Evolutionary conservation across 1,140 invertebrate genomes (phyloP), one percentile per base, ranked within the genome.

Genomic region (Caerostris darwini): DNA sequence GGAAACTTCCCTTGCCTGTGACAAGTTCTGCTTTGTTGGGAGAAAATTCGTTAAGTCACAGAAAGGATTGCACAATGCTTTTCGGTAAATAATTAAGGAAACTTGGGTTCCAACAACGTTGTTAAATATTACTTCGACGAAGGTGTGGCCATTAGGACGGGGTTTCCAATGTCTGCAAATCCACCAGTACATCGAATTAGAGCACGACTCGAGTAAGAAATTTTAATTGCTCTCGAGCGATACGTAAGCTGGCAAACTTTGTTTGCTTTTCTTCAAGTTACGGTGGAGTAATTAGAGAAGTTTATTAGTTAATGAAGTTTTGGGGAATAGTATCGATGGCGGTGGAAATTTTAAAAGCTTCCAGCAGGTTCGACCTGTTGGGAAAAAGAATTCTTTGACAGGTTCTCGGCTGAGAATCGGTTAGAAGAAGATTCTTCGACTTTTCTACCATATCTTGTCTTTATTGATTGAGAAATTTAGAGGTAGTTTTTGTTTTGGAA

Each of bases 261-360:
- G n/a, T 19, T 77, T 77, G 53, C 34, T 34, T 77, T 77, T 77
- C 50, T 34, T 77, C 53, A 1, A 53, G 12, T 34, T 50, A 34
- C 34, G 34, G 34, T 5, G 34, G 53, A 77, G 71, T 77, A 77
- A 77, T 77, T 77, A 77, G 71, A 77, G 71, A 77, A 77, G 71
- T 77, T 77, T 77, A 77, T 77, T 77, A 77, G 19, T 77, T 77
- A 77, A 77, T 77, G 71, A 77, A 77, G 71, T 77, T 77, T 77
- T 5, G 71, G 71, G 34, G 2, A 50, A n/a, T 50, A 77, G 71
- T 14, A 77, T 7, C 10, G 8, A 53, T 2, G 34, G 19, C 71
- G 71, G 50, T 77, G 53, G 71, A 77, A 77, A 77, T 77, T 77
- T 77, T 77, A 77, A 77, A 77, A 77, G 71, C 61, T 64, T 64